Percentiles rank a stretch among this genome's conserved stretches.
Conservation (phyloP, 2,113 vertebrate genomes). For the Loxodonta africana region DNA sequence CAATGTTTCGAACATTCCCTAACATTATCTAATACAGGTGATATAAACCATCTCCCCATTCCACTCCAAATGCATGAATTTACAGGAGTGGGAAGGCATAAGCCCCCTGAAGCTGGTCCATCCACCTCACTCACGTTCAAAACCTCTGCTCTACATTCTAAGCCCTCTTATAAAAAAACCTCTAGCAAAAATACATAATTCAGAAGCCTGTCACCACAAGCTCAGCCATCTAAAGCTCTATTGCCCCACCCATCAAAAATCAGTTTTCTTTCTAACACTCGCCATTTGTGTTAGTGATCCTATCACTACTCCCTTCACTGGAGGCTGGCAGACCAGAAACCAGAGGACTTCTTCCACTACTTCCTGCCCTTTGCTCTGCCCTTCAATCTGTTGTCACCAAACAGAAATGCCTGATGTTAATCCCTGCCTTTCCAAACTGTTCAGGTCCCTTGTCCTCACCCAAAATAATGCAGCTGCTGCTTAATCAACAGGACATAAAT, state of each 20-base stretch:
- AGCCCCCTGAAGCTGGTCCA: background rate
- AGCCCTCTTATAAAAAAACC: background rate
- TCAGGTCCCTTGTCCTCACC: background rate
- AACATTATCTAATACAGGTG: background rate
- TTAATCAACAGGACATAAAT: background rate
- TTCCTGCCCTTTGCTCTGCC: background rate
- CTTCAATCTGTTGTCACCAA: background rate
- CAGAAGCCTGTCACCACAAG: background rate
- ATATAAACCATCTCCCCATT: slow-evolving; percentile 11
- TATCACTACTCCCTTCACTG: background rate
- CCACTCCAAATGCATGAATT: background rate
- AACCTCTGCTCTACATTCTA: slow-evolving; percentile 5
- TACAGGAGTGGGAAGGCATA: background rate
- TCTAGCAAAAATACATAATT: background rate
- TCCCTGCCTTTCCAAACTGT: background rate
- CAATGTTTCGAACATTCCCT: background rate
- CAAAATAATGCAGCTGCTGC: background rate
- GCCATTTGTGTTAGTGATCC: background rate
- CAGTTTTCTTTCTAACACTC: background rate
- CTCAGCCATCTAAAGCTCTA: slow-evolving; percentile 2
- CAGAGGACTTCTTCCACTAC: background rate
- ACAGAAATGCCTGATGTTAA: background rate
- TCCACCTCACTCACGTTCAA: background rate
- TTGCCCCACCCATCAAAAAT: background rate
- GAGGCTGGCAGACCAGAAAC: background rate